A percentile compares a stretch with the other conserved stretches of the same genome.
phyloP scores from a whole-genome alignment of 2,797 vertebrate species.

The Squalus acanthias region DNA sequence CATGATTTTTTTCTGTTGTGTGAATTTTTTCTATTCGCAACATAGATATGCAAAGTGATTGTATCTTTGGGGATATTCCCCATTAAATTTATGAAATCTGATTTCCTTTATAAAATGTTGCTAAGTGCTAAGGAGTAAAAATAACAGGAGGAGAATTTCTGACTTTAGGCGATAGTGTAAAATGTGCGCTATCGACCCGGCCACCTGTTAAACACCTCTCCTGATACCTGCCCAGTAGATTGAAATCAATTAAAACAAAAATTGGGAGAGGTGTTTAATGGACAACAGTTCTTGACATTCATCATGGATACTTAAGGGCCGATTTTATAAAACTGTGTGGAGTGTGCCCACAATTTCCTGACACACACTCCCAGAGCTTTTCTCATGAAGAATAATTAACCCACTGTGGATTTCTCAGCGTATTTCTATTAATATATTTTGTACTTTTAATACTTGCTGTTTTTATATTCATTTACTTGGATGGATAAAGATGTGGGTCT shows the following conservation, averaged over 20 bases:
- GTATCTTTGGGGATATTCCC: neutral
- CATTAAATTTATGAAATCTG: neutral
- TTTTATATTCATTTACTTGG: neutral
- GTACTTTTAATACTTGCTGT: neutral
- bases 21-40: neutral
- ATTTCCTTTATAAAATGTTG: neutral
- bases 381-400: neutral
- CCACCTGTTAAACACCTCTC: neutral
- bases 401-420: neutral
- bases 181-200: neutral
- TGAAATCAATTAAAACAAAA: neutral
- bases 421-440: neutral
- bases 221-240: neutral
- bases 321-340: neutral
- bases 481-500: neutral
- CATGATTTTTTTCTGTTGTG: neutral
- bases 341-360: neutral
- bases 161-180: neutral
- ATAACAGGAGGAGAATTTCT: neutral
- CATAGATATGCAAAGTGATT: neutral
- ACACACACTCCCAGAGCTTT: neutral
- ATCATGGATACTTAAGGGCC: neutral
- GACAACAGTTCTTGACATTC: neutral
- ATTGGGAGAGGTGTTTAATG: neutral
- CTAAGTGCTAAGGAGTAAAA: neutral